Evolutionary conservation across 53 echinoderm and acorn worm genomes (phyloP), one percentile per base, ranked within the genome.

Genomic region (Astropecten irregularis): DNA sequence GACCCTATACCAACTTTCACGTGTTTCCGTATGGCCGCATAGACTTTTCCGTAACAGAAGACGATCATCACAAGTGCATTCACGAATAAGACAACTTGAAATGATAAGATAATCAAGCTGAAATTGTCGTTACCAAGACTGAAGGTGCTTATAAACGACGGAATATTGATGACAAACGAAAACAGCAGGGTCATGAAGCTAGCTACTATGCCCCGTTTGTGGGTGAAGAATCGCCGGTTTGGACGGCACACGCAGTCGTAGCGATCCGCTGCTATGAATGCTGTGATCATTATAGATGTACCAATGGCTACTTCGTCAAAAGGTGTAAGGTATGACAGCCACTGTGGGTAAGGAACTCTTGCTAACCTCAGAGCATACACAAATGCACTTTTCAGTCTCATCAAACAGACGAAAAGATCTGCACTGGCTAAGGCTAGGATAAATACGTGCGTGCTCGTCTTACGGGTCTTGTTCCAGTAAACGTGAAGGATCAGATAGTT

Each of bases 371-470:
- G 4, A 10, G n/a, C 36, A 4, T 16, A 15, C 11, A 19, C 0
- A 32, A 9, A 19, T 33, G 52, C 32, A 20, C n/a, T 5, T 31
- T 34, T 1, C 10, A 71, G 20, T 6, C 31, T 11, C 0, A 76
- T 13, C 40, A 76, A 4, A 29, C 81, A 71, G 3, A 34, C 81
- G 15, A 66, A 30, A 18, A 90, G 73, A 28, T 90, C 90, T 1
- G 51, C 81, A 53, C 69, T 9, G 9, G 90, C 86, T 55, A 85
- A 65, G 38, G 61, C 66, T 18, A 90, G 69, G 72, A 90, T 82
- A 29, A 90, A 51, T 2, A 90, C 54, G 18, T 79, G 70, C 3
- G 90, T 85, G 32, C 81, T 81, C n/a, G 81, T 85, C 54, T 66
- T 90, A 9, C 49, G 73, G 18, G 46, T 19, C 39, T 90, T 90